Conservation (phyloP, 2,113 vertebrate genomes). For the Otolemur garnettii region DNA sequence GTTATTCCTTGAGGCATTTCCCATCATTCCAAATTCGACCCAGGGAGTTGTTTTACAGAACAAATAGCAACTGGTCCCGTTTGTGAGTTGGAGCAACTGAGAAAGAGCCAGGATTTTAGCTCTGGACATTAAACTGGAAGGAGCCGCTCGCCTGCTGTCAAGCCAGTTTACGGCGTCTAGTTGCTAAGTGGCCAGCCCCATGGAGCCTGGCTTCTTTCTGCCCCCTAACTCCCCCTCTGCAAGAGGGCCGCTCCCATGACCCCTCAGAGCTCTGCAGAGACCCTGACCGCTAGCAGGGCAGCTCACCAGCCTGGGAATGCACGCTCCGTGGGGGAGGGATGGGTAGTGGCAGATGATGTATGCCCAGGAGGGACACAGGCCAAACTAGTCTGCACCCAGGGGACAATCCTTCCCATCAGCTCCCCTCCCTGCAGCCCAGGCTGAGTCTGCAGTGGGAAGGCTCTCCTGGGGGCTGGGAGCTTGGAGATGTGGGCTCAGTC, state of each 20-base stretch:
- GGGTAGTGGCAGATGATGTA: neutral
- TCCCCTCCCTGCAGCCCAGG: neutral
- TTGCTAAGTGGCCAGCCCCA: constrained; percentile 19
- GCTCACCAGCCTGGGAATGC: neutral
- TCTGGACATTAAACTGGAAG: neutral
- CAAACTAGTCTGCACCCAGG: accelerated
- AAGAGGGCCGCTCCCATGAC: neutral
- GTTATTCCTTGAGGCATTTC: neutral
- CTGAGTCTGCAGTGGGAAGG: accelerated
- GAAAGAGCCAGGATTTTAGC: neutral
- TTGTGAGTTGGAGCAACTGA: accelerated
- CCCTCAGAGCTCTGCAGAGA: neutral
- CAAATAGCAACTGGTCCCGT: constrained; percentile 42
- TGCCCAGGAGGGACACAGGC: no score
- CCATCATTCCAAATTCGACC: neutral
- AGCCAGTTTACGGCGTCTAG: neutral
- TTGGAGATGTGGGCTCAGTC: neutral
- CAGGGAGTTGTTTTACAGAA: neutral
- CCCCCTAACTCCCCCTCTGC: accelerated
- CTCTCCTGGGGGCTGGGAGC: no score
- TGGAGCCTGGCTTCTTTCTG: neutral
- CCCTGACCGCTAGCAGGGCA: neutral
- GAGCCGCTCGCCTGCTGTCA: neutral
- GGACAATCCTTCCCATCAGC: neutral
- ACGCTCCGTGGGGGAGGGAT: accelerated